phyloP scores from a whole-genome alignment of 1,140 invertebrate genomes.

The Paraescarpia echinospica region DNA sequence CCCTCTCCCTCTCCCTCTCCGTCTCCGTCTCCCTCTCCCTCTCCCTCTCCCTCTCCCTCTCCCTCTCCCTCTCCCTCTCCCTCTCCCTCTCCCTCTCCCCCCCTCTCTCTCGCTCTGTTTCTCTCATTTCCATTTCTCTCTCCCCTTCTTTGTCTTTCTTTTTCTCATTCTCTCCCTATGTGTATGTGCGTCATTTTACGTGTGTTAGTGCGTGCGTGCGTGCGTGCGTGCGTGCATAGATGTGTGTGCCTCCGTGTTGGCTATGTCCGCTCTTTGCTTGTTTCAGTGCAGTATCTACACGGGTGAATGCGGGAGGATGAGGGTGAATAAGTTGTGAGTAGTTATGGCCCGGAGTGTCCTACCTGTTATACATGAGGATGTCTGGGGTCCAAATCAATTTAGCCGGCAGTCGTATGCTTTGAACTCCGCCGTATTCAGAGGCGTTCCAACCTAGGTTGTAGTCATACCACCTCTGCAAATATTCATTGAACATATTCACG shows the following conservation, averaged over 20 bases:
- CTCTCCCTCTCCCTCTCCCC: no score
- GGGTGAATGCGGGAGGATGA: background rate
- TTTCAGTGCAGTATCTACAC: background rate
- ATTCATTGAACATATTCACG: background rate
- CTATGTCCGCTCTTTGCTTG: background rate
- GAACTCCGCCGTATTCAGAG: constrained; percentile 90
- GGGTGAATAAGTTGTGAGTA: background rate
- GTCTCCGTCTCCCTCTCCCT: no score
- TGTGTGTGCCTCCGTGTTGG: background rate
- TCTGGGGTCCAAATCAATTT: constrained; percentile 97
- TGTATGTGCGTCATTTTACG: background rate
- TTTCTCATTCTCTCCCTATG: no score
- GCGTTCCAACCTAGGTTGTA: constrained; percentile 96
- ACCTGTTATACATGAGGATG: constrained; percentile 98
- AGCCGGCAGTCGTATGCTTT: constrained; percentile 91
- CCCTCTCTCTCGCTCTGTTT: no score
- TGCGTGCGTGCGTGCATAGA: background rate
- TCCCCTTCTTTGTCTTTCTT: no score
- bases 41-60: no score
- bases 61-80: no score
- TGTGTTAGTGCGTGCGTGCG: background rate
- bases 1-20: no score
- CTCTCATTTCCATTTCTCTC: no score
- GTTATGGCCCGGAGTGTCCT: constrained; percentile 20
- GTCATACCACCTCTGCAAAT: constrained; percentile 90